Evolutionary conservation across 1,140 invertebrate species (phyloP).

Genomic region (Macrocentrus cingulum): DNA sequence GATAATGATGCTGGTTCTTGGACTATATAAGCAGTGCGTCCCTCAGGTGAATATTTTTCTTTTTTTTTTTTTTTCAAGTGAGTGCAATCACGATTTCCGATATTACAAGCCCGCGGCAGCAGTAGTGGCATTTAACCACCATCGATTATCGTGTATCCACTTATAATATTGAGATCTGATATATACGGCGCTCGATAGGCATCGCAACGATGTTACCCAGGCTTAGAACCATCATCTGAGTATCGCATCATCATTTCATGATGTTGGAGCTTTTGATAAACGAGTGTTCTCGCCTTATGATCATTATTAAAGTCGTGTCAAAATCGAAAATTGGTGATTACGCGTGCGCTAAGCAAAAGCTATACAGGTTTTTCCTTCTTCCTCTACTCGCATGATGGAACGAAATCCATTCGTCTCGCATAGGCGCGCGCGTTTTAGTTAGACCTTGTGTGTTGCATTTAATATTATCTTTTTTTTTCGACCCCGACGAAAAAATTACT

Average conservation of each 20-base stretch:
- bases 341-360: not conserved
- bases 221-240: not conserved
- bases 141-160: constrained; percentile 19
- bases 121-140: constrained; percentile 3
- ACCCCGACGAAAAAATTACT: constrained; percentile 43
- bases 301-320: constrained; percentile 18
- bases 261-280: constrained; percentile 4
- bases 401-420: constrained; percentile 46
- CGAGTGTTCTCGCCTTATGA: constrained; percentile 1
- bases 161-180: constrained; percentile 21
- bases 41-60: not conserved
- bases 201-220: no score
- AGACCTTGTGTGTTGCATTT: constrained; percentile 32
- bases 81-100: constrained; percentile 20
- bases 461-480: constrained; percentile 11
- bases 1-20: no score
- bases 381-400: constrained; percentile 33
- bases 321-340: constrained; percentile 27
- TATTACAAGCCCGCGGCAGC: constrained; percentile 8
- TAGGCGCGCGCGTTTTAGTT: constrained; percentile 29
- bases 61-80: constrained; percentile 8
- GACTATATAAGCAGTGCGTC: no score
- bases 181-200: constrained; percentile 4
- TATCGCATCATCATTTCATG: not conserved
- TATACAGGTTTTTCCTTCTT: constrained; percentile 12